Percentiles rank a stretch among this genome's conserved stretches.
Conservation (phyloP, 2,113 vertebrate genomes). For the Sapajus apella region DNA sequence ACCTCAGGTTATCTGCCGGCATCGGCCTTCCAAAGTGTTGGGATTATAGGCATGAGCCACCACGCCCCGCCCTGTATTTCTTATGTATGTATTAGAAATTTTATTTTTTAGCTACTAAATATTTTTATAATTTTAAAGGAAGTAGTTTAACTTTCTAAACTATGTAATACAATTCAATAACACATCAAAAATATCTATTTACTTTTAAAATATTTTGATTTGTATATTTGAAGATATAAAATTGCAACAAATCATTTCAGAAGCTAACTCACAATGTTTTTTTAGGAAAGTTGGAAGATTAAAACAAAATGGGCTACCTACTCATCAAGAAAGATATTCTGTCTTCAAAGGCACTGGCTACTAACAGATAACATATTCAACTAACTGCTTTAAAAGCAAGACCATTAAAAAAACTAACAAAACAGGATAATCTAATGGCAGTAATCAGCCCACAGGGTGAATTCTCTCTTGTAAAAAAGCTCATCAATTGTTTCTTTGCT, state of each 20-base stretch:
- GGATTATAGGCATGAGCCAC: no score
- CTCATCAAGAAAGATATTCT: slow-evolving; percentile 73
- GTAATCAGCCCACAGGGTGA: slow-evolving; percentile 83
- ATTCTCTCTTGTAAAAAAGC: slow-evolving; percentile 85
- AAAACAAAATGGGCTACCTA: slow-evolving; percentile 74
- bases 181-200: slow-evolving; percentile 70
- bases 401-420: slow-evolving; percentile 11
- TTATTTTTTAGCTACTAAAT: background rate
- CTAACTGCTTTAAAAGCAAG: slow-evolving; percentile 83
- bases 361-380: slow-evolving; percentile 75
- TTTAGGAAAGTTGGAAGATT: slow-evolving; percentile 79
- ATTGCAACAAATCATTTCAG: slow-evolving; percentile 77
- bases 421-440: slow-evolving; percentile 83
- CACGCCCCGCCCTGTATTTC: background rate
- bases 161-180: slow-evolving; percentile 72
- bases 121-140: slow-evolving; percentile 57
- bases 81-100: background rate
- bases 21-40: no score
- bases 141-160: slow-evolving; percentile 79
- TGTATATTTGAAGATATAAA: slow-evolving; percentile 79
- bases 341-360: slow-evolving; percentile 78
- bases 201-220: slow-evolving; percentile 78
- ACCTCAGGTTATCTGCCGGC: no score
- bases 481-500: slow-evolving; percentile 91
- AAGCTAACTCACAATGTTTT: slow-evolving; percentile 71